Conservation (phyloP, 2,888 invertebrate genomes). For the Caenorhabditis japonica region DNA sequence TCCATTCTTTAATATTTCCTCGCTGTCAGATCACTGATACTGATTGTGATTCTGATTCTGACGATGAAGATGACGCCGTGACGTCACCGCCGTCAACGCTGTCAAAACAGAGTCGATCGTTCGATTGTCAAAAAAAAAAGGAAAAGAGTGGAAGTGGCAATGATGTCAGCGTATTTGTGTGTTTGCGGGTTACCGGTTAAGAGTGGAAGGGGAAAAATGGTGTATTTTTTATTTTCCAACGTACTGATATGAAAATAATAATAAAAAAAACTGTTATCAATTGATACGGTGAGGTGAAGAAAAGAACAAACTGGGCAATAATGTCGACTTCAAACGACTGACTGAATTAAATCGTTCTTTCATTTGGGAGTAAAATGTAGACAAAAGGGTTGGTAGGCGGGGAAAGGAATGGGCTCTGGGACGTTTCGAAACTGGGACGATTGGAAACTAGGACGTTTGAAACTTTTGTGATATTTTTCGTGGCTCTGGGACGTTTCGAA, state of each 20-base stretch:
- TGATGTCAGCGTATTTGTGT: slow-evolving; percentile 2
- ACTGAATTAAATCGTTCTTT: too few relatives aligned
- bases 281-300: neutral
- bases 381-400: too few relatives aligned
- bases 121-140: neutral
- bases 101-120: slow-evolving; percentile 3
- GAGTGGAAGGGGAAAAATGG: too few relatives aligned
- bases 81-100: neutral
- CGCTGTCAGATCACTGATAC: slow-evolving; percentile 3
- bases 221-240: slow-evolving; percentile 4
- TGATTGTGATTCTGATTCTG: neutral
- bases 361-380: too few relatives aligned
- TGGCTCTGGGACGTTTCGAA: too few relatives aligned
- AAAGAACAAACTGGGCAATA: too few relatives aligned
- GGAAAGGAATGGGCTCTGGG: too few relatives aligned
- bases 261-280: neutral
- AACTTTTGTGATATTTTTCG: too few relatives aligned
- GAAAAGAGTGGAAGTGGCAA: neutral
- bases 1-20: slow-evolving; percentile 17
- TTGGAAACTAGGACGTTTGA: too few relatives aligned
- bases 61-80: neutral
- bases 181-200: too few relatives aligned
- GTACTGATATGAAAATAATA: neutral
- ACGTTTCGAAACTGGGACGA: too few relatives aligned
- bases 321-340: too few relatives aligned